Conservation (phyloP, 2,113 vertebrate species). For the Oreocharis arfaki region DNA sequence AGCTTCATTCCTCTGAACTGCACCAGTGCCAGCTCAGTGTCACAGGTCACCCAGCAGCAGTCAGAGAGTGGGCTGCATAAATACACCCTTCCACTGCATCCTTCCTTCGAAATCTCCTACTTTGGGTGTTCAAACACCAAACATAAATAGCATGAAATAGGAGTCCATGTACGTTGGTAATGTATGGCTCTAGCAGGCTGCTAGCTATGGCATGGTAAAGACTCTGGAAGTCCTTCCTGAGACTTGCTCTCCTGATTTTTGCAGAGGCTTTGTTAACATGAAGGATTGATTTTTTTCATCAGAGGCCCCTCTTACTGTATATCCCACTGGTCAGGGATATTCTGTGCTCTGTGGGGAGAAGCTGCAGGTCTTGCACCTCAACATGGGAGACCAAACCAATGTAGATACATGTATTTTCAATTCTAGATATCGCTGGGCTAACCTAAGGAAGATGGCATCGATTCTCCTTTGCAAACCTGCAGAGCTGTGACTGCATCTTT, state of each 20-base stretch:
- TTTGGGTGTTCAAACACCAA: neutral
- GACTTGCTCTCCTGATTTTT: neutral
- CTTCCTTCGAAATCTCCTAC: neutral
- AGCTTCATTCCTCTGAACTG: neutral
- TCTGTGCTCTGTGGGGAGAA: neutral
- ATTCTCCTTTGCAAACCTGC: neutral
- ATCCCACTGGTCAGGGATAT: neutral
- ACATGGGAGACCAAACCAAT: neutral
- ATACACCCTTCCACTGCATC: neutral
- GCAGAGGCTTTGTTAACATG: neutral
- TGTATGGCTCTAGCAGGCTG: neutral
- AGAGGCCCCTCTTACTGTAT: neutral
- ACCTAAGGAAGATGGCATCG: neutral
- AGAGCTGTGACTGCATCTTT: neutral
- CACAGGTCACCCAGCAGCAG: neutral
- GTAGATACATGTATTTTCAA: neutral
- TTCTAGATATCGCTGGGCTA: neutral
- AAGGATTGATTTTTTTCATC: neutral
- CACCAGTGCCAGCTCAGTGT: neutral
- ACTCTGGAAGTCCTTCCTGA: neutral
- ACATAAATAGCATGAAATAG: neutral
- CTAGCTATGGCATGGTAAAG: neutral
- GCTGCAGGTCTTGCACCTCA: neutral
- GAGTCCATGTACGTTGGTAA: neutral
- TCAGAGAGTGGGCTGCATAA: neutral